Evolutionary conservation across 2,888 invertebrate species (phyloP).

Genomic region (Phrixothrix hirtus): DNA sequence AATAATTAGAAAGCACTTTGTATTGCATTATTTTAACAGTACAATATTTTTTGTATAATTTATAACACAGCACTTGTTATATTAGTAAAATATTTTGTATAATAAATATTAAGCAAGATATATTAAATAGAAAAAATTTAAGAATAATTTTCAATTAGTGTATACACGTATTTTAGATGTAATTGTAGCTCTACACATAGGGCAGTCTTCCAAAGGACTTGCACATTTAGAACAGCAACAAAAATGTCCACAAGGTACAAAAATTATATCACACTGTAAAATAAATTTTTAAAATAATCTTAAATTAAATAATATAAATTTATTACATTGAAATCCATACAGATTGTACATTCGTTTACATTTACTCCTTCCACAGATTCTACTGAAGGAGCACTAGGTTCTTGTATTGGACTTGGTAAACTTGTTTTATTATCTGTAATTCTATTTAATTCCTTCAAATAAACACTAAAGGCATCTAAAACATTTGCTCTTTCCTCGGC

Average conservation of each 20-base stretch:
- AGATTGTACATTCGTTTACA: slow-evolving; percentile 79
- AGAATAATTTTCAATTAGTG: slow-evolving; percentile 5
- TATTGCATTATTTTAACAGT: background rate
- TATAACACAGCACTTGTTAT: background rate
- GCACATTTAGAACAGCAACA: slow-evolving; percentile 79
- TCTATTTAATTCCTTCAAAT: slow-evolving; percentile 52
- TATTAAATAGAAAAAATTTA: too few species aligned
- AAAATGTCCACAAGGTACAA: slow-evolving; percentile 86
- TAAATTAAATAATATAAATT: slow-evolving; percentile 8
- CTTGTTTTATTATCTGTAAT: slow-evolving; percentile 14
- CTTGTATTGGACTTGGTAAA: slow-evolving; percentile 34
- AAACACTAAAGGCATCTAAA: slow-evolving; percentile 65
- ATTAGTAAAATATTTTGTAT: slow-evolving; percentile 2
- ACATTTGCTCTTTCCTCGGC: slow-evolving; percentile 64
- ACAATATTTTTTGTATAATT: background rate
- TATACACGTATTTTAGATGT: slow-evolving; percentile 68
- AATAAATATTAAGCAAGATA: too few species aligned
- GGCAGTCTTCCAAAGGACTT: slow-evolving; percentile 66
- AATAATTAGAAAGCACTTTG: background rate
- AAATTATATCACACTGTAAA: slow-evolving; percentile 74
- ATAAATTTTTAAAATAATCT: slow-evolving; percentile 22
- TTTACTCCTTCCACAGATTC: slow-evolving; percentile 40
- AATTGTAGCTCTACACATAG: slow-evolving; percentile 76
- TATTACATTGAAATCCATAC: slow-evolving; percentile 73
- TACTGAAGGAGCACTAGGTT: slow-evolving; percentile 46